Percentiles rank a stretch among this genome's conserved stretches.
phyloP scores from a whole-genome alignment of 2,888 invertebrate genomes.

The Clusia tigrina region DNA sequence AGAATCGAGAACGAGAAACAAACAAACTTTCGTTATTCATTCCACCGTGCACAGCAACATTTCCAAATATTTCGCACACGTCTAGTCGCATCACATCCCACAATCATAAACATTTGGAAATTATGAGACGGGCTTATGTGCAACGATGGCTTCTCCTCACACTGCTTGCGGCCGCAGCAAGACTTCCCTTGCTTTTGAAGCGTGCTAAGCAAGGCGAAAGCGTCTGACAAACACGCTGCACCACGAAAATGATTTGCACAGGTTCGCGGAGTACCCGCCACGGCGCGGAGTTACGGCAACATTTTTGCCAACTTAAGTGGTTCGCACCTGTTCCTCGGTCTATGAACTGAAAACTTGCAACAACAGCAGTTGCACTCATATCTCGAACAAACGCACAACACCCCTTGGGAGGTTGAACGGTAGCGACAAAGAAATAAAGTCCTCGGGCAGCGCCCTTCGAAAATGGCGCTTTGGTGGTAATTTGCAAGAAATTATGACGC shows the following conservation, averaged over 20 bases:
- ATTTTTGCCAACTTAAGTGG: constrained; percentile 42
- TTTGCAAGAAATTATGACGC: constrained; percentile 57
- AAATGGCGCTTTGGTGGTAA: constrained; percentile 54
- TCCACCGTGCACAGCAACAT: neutral
- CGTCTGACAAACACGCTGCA: constrained; percentile 53
- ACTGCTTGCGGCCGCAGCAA: neutral
- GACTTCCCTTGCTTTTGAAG: neutral
- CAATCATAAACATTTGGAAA: constrained; percentile 57
- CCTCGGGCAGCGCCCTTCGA: constrained; percentile 6
- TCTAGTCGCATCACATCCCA: constrained; percentile 54
- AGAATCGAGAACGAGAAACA: too few relatives aligned
- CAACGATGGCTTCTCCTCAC: constrained; percentile 37
- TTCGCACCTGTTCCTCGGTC: constrained; percentile 55
- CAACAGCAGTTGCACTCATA: neutral
- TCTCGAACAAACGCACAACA: too few relatives aligned
- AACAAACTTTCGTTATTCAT: too few relatives aligned
- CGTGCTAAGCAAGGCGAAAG: constrained; percentile 31
- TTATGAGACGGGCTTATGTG: constrained; percentile 53
- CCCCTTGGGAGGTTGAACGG: neutral
- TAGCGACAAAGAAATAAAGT: neutral
- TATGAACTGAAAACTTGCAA: neutral
- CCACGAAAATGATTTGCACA: constrained; percentile 59
- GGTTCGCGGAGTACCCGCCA: constrained; percentile 37
- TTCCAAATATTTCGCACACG: constrained; percentile 5
- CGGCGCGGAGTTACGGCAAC: constrained; percentile 20